Percentiles rank a stretch among this genome's conserved stretches.
phyloP scores from a whole-genome alignment of 2,888 invertebrate species.

The Iphiclides podalirius region DNA sequence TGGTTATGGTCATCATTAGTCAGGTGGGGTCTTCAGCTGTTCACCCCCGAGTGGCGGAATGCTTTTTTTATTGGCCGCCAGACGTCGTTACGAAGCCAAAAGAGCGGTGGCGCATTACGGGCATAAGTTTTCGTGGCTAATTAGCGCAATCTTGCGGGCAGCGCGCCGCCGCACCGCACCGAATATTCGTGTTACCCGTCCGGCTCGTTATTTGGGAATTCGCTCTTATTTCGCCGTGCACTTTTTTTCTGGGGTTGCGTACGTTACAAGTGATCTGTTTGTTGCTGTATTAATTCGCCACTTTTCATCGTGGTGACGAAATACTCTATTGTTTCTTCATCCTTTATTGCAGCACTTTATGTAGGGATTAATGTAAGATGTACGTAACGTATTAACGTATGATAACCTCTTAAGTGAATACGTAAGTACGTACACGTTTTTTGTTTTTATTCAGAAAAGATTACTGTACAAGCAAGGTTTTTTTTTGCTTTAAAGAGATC shows the following conservation, averaged over 20 bases:
- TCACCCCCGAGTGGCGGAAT: conserved; percentile 16
- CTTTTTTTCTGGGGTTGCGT: conserved; percentile 18
- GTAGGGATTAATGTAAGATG: too few species aligned
- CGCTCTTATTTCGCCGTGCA: conserved; percentile 58
- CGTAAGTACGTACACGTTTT: too few species aligned
- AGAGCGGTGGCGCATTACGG: conserved; percentile 31
- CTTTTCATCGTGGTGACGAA: too few species aligned
- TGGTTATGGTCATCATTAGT: conserved; percentile 17
- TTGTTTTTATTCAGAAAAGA: too few species aligned
- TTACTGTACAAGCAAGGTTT: too few species aligned
- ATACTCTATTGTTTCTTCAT: too few species aligned
- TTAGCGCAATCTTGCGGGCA: conserved; percentile 34
- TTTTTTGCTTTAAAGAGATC: too few species aligned
- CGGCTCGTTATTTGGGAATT: conserved; percentile 68
- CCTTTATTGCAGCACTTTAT: too few species aligned
- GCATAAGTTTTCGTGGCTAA: conserved; percentile 34
- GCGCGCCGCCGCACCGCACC: conserved; percentile 35
- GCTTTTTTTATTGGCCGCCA: conserved; percentile 16
- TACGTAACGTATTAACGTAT: too few species aligned
- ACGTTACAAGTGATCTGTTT: too few species aligned
- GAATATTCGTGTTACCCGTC: conserved; percentile 47
- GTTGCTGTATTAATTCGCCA: too few species aligned
- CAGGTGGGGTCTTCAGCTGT: conserved; percentile 10
- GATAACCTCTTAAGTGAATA: too few species aligned
- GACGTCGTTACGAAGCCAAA: conserved; percentile 6